These are phyloP conservation scores for Varroa destructor DNA, from an alignment of 1,140 invertebrate genomes.

Conservation along the genomic window DNA sequence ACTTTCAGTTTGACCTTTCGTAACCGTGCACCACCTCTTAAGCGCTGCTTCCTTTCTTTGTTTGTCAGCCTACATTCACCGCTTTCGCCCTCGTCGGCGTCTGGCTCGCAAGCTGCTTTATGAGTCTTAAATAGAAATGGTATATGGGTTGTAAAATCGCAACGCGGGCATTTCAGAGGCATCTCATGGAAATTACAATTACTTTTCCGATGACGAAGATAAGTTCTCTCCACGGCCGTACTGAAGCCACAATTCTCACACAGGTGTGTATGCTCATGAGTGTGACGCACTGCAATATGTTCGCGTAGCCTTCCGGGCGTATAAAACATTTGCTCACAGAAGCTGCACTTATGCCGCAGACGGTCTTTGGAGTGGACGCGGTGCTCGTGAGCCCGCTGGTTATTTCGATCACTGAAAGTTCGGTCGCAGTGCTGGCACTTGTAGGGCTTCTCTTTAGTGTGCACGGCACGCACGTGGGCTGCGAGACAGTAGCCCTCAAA, in stretches of 20 bases:
- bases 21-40: neutral
- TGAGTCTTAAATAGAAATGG: slow-evolving; percentile 1
- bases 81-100: neutral
- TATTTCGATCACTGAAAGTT: slow-evolving; percentile 19
- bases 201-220: slow-evolving; percentile 14
- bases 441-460: slow-evolving; percentile 85
- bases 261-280: slow-evolving; percentile 19
- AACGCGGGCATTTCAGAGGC: neutral
- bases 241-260: slow-evolving; percentile 25
- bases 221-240: slow-evolving; percentile 23
- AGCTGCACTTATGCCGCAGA: slow-evolving; percentile 21
- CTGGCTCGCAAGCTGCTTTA: neutral
- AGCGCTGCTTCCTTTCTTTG: neutral
- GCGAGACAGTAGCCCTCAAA: slow-evolving; percentile 47
- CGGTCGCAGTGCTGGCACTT: slow-evolving; percentile 77
- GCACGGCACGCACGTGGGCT: slow-evolving; percentile 68
- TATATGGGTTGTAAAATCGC: slow-evolving; percentile 23
- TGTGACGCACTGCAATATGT: slow-evolving; percentile 13
- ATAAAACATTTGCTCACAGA: slow-evolving; percentile 18
- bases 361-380: slow-evolving; percentile 18
- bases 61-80: too few species aligned
- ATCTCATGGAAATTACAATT: slow-evolving; percentile 22
- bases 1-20: neutral
- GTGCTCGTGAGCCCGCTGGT: slow-evolving; percentile 23
- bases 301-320: slow-evolving; percentile 24